These are phyloP conservation scores for Coranthus polyacanthus DNA, from an alignment of 2,797 vertebrate species.

Conservation along the genomic window DNA sequence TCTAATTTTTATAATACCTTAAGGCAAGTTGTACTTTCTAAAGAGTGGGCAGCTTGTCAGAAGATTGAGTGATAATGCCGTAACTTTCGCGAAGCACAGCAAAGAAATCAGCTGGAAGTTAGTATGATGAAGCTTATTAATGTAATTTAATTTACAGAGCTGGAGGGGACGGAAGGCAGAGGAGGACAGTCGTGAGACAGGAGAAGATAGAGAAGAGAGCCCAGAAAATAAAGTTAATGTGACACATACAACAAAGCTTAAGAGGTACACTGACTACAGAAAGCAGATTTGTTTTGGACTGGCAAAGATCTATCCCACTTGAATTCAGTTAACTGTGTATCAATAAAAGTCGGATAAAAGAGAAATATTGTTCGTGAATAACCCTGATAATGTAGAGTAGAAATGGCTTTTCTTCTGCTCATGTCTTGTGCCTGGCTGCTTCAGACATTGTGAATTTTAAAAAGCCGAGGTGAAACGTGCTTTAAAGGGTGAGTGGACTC, in stretches of 20 bases:
- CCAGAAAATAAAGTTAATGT: background rate
- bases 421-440: background rate
- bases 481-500: background rate
- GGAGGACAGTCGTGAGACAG: background rate
- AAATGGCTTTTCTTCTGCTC: slow-evolving; percentile 5
- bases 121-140: slow-evolving; percentile 16
- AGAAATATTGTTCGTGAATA: background rate
- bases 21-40: background rate
- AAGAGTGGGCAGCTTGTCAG: slow-evolving; percentile 7
- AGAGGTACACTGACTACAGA: background rate
- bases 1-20: slow-evolving; percentile 17
- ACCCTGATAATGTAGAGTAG: background rate
- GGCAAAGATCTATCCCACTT: background rate
- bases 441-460: background rate
- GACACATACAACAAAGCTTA: background rate
- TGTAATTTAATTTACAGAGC: slow-evolving; percentile 13
- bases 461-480: background rate
- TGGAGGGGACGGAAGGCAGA: slow-evolving; percentile 2
- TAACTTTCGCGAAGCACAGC: slow-evolving; percentile 24
- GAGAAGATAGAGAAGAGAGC: background rate
- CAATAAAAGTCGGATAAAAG: slow-evolving; percentile 9
- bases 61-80: slow-evolving; percentile 9
- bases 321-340: background rate
- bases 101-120: slow-evolving; percentile 31
- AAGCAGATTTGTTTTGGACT: background rate